Conservation (phyloP, 2,113 vertebrate genomes). For the Notothenia coriiceps region DNA sequence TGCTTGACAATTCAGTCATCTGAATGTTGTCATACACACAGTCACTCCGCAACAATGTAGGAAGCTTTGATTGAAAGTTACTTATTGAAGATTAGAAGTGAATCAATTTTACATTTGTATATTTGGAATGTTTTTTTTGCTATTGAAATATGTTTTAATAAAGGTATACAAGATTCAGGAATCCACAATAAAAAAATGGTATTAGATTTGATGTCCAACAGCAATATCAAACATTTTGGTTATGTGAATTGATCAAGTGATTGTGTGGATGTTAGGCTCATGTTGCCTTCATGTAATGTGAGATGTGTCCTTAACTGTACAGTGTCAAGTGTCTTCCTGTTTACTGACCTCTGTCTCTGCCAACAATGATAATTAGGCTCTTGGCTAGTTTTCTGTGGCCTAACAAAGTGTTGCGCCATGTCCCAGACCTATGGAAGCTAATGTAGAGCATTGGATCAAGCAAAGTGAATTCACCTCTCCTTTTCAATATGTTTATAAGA, state of each 20-base stretch:
- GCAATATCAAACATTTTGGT: background rate
- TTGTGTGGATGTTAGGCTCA: constrained; percentile 7
- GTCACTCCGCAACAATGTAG: background rate
- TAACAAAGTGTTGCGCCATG: background rate
- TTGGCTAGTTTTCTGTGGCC: background rate
- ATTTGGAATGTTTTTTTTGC: background rate
- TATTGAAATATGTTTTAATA: background rate
- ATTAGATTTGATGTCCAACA: background rate
- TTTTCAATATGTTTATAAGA: background rate
- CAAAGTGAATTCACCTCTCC: background rate
- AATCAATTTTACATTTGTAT: too few relatives aligned
- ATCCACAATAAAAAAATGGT: background rate
- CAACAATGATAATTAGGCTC: background rate
- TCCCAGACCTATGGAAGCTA: background rate
- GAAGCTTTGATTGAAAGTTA: background rate
- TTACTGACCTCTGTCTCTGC: constrained; percentile 4
- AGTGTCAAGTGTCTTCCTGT: constrained; percentile 28
- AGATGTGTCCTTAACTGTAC: constrained; percentile 16
- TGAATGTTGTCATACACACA: constrained; percentile 5
- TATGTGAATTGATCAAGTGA: background rate
- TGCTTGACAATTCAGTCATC: background rate
- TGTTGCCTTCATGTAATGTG: background rate
- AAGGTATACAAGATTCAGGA: too few relatives aligned
- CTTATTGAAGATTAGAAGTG: background rate
- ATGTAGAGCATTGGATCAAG: background rate